A percentile compares a stretch with the other conserved stretches of the same genome.
phyloP scores from a whole-genome alignment of 2,888 invertebrate genomes.

The Dastarcus helophoroides region DNA sequence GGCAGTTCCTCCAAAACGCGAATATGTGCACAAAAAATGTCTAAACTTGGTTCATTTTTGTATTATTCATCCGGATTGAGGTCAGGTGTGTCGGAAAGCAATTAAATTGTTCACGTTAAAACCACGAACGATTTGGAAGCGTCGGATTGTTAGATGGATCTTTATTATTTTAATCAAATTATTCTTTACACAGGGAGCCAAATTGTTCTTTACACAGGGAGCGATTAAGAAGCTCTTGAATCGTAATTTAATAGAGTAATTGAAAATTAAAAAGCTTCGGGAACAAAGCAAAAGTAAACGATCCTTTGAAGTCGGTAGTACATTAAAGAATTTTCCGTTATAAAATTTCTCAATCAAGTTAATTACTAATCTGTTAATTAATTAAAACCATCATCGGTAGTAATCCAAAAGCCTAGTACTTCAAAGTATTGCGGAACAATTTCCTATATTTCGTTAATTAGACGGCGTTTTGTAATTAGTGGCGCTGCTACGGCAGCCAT shows the following conservation, averaged over 20 bases:
- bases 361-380: slow-evolving; percentile 39
- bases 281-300: slow-evolving; percentile 1
- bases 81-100: no score
- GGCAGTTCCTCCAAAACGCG: no score
- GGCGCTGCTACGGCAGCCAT: slow-evolving; percentile 26
- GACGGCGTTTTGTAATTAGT: slow-evolving; percentile 37
- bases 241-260: slow-evolving; percentile 2
- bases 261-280: slow-evolving; percentile 1
- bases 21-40: no score
- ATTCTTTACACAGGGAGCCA: no score
- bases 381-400: slow-evolving; percentile 36
- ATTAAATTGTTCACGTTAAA: no score
- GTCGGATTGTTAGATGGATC: no score
- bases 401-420: slow-evolving; percentile 32
- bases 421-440: slow-evolving; percentile 39
- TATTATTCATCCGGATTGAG: no score
- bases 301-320: slow-evolving; percentile 22
- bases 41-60: no score
- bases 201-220: no score
- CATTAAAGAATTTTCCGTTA: slow-evolving; percentile 28
- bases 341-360: slow-evolving; percentile 32
- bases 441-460: slow-evolving; percentile 39
- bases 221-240: no score
- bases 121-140: no score
- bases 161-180: no score